Evolutionary conservation across 1,140 invertebrate species (phyloP).

Genomic region (Drosophila virilis): DNA sequence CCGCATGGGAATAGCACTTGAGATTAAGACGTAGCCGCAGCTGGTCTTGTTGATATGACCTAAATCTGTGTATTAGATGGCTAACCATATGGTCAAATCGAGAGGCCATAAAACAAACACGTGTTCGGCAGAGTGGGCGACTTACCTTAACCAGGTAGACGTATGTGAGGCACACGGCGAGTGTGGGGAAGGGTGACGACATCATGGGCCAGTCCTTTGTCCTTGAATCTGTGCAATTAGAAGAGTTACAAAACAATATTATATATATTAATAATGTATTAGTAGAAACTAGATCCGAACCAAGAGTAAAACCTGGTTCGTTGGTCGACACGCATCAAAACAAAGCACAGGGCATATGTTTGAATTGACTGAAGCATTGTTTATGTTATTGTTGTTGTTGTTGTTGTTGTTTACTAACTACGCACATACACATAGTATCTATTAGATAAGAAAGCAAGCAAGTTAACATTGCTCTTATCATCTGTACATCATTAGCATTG

Average conservation of each 20-base stretch:
- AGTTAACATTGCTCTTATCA: slow-evolving; percentile 51
- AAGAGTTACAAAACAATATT: slow-evolving; percentile 1
- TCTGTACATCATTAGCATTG: slow-evolving; percentile 53
- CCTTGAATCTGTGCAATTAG: slow-evolving; percentile 87
- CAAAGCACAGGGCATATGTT: too few species aligned
- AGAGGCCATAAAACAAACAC: slow-evolving; percentile 22
- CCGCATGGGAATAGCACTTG: slow-evolving; percentile 46
- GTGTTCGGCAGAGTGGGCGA: slow-evolving; percentile 40
- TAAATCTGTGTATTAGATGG: slow-evolving; percentile 28
- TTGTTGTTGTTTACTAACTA: slow-evolving; percentile 15
- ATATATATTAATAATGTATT: not conserved
- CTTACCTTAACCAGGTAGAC: slow-evolving; percentile 91
- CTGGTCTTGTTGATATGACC: slow-evolving; percentile 29
- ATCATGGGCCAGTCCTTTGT: slow-evolving; percentile 94
- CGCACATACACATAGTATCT: slow-evolving; percentile 7
- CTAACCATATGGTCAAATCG: slow-evolving; percentile 8
- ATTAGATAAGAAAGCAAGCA: slow-evolving; percentile 48
- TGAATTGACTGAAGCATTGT: too few species aligned
- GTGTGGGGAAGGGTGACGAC: slow-evolving; percentile 92
- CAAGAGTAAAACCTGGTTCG: too few species aligned
- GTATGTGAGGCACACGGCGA: slow-evolving; percentile 90
- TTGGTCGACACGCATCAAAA: too few species aligned
- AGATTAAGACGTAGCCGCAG: slow-evolving; percentile 23
- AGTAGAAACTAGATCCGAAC: too few species aligned
- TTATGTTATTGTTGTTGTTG: not conserved